Base-by-base conservation (phyloP, 2,113 vertebrate genomes). In the Pygathrix nemaeus region DNA sequence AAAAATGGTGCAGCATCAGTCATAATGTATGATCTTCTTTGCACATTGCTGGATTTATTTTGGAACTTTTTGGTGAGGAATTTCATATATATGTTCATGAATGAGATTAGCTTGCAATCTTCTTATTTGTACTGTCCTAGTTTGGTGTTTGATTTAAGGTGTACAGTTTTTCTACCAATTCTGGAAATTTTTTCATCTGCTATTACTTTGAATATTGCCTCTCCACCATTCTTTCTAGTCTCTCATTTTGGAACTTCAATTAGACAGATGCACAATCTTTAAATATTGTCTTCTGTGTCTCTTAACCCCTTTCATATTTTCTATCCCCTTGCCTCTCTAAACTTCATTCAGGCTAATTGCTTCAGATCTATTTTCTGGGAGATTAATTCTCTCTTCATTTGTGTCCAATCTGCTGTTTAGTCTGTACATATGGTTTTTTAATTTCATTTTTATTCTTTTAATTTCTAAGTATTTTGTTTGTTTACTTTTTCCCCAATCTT, bases 321-420 rank as follows among this genome's bases (percentile, higher is more conserved):
- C 27, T 21, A 68, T n/a, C 30, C 9, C 16, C 70, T 59, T 86
- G 6, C 93, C 57, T 82, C 35, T 89, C 16, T 86, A 52, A 72
- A 50, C 13, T 78, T 23, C 10, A 82, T 78, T 78, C 35, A 27
- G 27, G 17, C 9, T 76, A 50, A 92, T 83, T 86, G 82, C 40
- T 96, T 97, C 80, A 70, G 38, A 94, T 84, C 52, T 91, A 30
- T 86, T 92, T 94, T 79, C 68, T 79, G 43, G n/a, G 84, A 80
- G 27, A 55, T 73, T 75, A 27, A 89, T 61, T 89, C n/a, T 79
- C n/a, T 82, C 18, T 96, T 84, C 55, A 61, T 90, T 80, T 88
- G 16, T 50, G 12, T 64, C 5, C 5, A 80, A 30, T 52, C 2
- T 96, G 23, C 13, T 84, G 1, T 57, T 81, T 82, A 82, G 21